These are phyloP conservation scores for Nebria brevicollis DNA, from an alignment of 2,888 invertebrate species.

Conservation along the genomic window DNA sequence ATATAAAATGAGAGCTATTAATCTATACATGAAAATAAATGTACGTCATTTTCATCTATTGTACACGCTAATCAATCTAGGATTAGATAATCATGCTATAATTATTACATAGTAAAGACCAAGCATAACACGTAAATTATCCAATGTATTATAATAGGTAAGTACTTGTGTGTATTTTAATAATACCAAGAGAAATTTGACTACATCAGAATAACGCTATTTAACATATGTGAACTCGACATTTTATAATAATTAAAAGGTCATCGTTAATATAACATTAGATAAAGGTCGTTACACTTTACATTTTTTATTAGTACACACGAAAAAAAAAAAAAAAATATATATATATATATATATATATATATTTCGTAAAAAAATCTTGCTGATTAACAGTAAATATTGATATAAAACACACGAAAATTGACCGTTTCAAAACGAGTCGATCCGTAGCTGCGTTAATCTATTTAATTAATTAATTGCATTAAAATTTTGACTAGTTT, in stretches of 20 bases:
- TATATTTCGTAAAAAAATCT: not conserved
- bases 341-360: not conserved
- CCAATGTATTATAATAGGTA: not conserved
- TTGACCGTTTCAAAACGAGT: not conserved
- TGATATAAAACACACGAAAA: not conserved
- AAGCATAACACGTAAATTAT: too few species aligned
- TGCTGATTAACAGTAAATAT: not conserved
- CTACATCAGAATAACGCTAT: not conserved
- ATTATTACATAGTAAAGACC: too few species aligned
- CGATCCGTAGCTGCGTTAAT: not conserved
- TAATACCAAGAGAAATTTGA: not conserved
- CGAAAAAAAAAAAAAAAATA: too few species aligned
- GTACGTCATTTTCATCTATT: too few species aligned
- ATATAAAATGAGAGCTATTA: not conserved
- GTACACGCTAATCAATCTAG: too few species aligned
- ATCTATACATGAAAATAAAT: not conserved
- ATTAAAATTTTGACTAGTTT: not conserved
- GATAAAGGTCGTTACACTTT: not conserved
- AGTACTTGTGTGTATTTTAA: not conserved
- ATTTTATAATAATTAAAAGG: constrained; percentile 1
- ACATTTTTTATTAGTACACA: not conserved
- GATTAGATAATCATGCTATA: too few species aligned
- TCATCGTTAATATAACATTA: not conserved
- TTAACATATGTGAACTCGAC: not conserved
- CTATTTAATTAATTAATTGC: not conserved